phyloP scores from a whole-genome alignment of 2,888 invertebrate species.

The Adela reaumurella region DNA sequence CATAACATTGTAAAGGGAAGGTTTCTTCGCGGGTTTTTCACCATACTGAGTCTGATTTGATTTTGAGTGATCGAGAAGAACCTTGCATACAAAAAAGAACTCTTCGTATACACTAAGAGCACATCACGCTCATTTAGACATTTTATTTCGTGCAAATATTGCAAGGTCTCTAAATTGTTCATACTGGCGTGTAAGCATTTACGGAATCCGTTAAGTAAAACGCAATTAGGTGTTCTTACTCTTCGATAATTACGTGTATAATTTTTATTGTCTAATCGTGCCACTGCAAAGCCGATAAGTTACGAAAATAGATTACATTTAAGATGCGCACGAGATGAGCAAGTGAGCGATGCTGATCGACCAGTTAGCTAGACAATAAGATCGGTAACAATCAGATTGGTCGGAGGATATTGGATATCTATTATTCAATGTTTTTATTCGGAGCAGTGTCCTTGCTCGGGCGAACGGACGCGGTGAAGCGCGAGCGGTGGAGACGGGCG shows the following conservation, averaged over 20 bases:
- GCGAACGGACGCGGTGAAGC: background rate
- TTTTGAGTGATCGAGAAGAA: too few species aligned
- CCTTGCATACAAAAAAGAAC: too few species aligned
- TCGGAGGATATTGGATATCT: background rate
- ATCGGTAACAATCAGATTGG: too few species aligned
- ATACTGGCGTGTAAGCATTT: constrained; percentile 25
- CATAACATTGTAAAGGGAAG: too few species aligned
- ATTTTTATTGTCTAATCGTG: background rate
- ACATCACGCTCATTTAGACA: too few species aligned
- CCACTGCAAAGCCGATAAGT: background rate
- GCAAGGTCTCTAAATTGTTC: constrained; percentile 28
- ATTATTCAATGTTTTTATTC: background rate
- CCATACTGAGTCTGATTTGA: too few species aligned
- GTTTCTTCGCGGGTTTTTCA: too few species aligned
- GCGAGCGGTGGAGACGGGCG: too few species aligned
- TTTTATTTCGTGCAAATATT: constrained; percentile 1
- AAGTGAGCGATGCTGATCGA: too few species aligned
- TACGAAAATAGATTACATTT: background rate
- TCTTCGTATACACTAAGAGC: too few species aligned
- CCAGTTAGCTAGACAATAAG: too few species aligned
- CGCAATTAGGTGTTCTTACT: constrained; percentile 9
- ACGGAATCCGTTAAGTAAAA: constrained; percentile 21
- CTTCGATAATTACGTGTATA: constrained; percentile 4
- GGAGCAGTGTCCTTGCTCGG: background rate
- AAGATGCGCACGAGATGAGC: background rate